Percentiles rank a stretch among this genome's conserved stretches.
These are phyloP conservation scores for Sceloporus undulatus DNA, from an alignment of 2,113 vertebrate species.

Conservation along the genomic window DNA sequence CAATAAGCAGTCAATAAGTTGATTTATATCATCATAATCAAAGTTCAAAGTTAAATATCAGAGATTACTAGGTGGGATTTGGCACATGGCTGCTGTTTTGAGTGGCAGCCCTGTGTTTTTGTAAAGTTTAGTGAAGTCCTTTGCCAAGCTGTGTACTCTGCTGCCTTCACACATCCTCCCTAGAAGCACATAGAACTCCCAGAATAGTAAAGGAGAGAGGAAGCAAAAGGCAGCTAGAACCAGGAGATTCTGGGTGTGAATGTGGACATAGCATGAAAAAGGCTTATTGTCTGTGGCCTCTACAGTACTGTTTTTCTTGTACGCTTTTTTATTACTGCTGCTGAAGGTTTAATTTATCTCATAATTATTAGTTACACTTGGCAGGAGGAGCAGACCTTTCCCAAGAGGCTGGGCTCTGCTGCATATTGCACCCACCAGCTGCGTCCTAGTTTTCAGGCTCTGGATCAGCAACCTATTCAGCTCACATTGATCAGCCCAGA, in stretches of 20 bases:
- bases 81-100: not conserved
- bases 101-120: not conserved
- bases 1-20: not conserved
- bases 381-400: not conserved
- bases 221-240: not conserved
- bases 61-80: not conserved
- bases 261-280: not conserved
- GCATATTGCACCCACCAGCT: not conserved
- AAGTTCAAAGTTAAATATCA: not conserved
- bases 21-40: not conserved
- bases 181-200: not conserved
- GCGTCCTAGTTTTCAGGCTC: not conserved
- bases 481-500: not conserved
- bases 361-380: constrained; percentile 16
- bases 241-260: not conserved
- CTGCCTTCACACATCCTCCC: not conserved
- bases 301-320: not conserved
- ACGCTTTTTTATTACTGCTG: not conserved
- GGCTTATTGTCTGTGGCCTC: not conserved
- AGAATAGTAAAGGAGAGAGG: not conserved
- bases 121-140: not conserved
- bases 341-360: constrained; percentile 4
- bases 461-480: not conserved
- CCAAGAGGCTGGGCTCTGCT: not conserved
- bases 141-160: not conserved